phyloP scores from a whole-genome alignment of 2,797 vertebrate species.

The Poeciliopsis paucimaculata region DNA sequence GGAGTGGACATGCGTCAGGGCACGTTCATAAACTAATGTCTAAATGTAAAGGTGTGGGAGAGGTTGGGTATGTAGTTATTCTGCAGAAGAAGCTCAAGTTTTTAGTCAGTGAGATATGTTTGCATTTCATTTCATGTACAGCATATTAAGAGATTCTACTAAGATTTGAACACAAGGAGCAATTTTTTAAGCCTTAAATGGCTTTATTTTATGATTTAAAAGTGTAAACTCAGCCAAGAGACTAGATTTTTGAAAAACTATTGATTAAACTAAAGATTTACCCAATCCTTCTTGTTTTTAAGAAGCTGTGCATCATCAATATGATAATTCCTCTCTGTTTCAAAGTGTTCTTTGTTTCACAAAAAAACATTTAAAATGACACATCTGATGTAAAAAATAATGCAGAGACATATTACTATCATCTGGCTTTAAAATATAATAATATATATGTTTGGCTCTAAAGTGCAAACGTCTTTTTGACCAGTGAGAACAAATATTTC shows the following conservation, averaged over 20 bases:
- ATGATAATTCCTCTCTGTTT: not conserved
- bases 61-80: not conserved
- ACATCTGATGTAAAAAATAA: not conserved
- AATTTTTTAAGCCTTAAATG: not conserved
- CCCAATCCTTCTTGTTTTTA: not conserved
- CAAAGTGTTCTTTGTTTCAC: not conserved
- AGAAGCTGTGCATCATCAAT: not conserved
- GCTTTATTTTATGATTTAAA: not conserved
- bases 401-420: not conserved
- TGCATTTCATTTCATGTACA: not conserved
- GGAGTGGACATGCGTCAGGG: slow-evolving; percentile 59
- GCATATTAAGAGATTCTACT: not conserved
- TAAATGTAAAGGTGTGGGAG: slow-evolving; percentile 22
- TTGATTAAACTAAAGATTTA: too few relatives aligned
- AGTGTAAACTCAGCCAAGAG: not conserved
- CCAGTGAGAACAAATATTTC: not conserved
- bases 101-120: not conserved
- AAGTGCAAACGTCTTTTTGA: not conserved
- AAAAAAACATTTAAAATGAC: not conserved
- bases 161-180: not conserved
- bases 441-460: not conserved
- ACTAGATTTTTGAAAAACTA: too few relatives aligned
- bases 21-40: slow-evolving; percentile 42
- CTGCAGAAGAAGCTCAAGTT: not conserved
- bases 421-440: not conserved